Evolutionary conservation across 2,888 invertebrate genomes (phyloP), one percentile per base, ranked within the genome.

Genomic region (Crossocerus cetratus): DNA sequence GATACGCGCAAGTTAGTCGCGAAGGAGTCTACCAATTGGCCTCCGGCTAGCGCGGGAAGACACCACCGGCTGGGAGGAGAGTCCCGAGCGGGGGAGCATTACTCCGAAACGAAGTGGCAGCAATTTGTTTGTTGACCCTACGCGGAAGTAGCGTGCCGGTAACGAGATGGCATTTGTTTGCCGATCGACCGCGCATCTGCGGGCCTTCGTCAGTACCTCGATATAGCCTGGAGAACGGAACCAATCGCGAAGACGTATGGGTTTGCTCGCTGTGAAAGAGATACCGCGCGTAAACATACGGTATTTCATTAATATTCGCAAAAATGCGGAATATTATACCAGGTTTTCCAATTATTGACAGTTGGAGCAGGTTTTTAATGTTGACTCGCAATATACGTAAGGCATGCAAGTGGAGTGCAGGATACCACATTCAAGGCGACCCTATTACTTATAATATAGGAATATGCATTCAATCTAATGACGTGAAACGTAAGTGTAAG

Each of bases 121-220:
- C 66, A 72, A 74, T 77, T 56, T 71, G 77, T 80, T 74, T 72
- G 81, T 67, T 63, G 67, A 80, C 59, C 64, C 60, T 65, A 56
- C 66, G 45, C 54, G 55, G 18, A 32, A 64, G 70, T 43, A 55
- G 58, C 77, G 66, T 59, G 56, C 45, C 32, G 53, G 62, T 62
- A 69, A 68, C 80, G 57, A 64, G 80, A 73, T 65, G 56, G 60
- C 55, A 62, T 65, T 65, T 77, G 69, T 74, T 82, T 70, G 65
- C 61, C 32, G 42, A 67, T 22, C 61, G 66, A 43, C 54, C 56
- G 42, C 42, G 53, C 42, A 53, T 58, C 55, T 20, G 56, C n/a
- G n/a, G 49, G 44, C 23, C 45, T 49, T 21, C 60, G 55, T 22
- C 32, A 42, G 49, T 13, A 23, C 11, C 14, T 57, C 22, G 18